These are phyloP conservation scores for Mimas tiliae DNA, from an alignment of 2,888 invertebrate species.

Conservation along the genomic window DNA sequence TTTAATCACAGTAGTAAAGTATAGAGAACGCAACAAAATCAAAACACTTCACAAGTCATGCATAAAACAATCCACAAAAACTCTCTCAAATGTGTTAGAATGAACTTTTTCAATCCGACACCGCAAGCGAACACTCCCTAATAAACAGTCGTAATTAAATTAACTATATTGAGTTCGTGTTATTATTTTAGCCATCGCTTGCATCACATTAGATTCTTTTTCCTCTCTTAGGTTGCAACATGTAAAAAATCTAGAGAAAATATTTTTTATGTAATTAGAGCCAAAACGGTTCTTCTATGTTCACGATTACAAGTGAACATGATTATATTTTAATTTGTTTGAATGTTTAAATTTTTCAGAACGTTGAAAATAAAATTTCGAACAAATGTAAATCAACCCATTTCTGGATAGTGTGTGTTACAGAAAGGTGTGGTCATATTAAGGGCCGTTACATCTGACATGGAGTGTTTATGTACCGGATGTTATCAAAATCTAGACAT, in stretches of 20 bases:
- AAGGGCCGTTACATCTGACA: too few relatives aligned
- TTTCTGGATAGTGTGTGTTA: too few relatives aligned
- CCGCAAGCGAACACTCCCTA: conserved; percentile 46
- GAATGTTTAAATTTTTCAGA: too few relatives aligned
- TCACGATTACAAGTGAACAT: not conserved
- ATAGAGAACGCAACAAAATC: conserved; percentile 52
- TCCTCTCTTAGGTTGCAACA: too few relatives aligned
- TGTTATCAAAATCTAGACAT: too few relatives aligned
- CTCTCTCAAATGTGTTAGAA: conserved; percentile 56
- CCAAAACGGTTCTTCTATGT: not conserved
- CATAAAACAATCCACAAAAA: conserved; percentile 55
- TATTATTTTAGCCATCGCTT: not conserved
- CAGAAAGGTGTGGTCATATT: too few relatives aligned
- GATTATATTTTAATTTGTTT: too few relatives aligned
- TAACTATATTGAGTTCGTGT: not conserved
- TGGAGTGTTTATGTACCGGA: too few relatives aligned
- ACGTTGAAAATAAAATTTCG: too few relatives aligned
- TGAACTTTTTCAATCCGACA: conserved; percentile 53
- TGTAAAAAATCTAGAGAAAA: not conserved
- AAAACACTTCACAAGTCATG: conserved; percentile 61
- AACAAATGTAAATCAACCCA: too few relatives aligned
- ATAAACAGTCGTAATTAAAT: not conserved
- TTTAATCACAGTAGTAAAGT: conserved; percentile 27
- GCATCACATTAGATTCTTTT: not conserved
- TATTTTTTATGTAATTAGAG: not conserved